These are phyloP conservation scores for Tetrao urogallus DNA, from an alignment of 2,113 vertebrate genomes.

Conservation along the genomic window DNA sequence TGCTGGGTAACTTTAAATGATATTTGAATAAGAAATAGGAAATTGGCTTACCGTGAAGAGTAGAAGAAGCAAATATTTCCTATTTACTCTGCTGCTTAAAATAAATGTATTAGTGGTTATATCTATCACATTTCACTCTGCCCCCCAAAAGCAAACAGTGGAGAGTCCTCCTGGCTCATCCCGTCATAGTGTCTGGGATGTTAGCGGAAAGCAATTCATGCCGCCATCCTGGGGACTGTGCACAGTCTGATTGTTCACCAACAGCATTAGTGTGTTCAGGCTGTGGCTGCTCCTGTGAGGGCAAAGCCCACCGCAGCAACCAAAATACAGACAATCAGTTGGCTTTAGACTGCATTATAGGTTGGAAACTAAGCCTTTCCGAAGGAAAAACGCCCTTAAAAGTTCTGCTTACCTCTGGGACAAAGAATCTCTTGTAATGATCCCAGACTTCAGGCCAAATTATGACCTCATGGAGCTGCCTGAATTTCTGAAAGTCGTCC, in stretches of 20 bases:
- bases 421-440: conserved; percentile 87
- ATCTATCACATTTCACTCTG: neutral
- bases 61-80: neutral
- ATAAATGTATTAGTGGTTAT: neutral
- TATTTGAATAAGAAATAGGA: neutral
- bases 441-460: conserved; percentile 93
- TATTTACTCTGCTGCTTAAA: neutral
- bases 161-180: neutral
- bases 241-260: neutral
- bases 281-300: neutral
- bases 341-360: neutral
- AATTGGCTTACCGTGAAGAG: neutral
- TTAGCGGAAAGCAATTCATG: neutral
- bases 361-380: neutral
- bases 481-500: conserved; percentile 92
- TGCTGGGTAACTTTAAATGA: neutral
- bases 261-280: neutral
- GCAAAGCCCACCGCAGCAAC: neutral
- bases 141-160: neutral
- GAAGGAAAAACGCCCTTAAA: neutral
- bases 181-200: accelerated
- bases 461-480: conserved; percentile 87
- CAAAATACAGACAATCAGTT: neutral
- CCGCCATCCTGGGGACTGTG: neutral
- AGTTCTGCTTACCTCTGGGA: conserved; percentile 85